Conservation (phyloP, 2,113 vertebrate species). For the Colistium nudipinnis region DNA sequence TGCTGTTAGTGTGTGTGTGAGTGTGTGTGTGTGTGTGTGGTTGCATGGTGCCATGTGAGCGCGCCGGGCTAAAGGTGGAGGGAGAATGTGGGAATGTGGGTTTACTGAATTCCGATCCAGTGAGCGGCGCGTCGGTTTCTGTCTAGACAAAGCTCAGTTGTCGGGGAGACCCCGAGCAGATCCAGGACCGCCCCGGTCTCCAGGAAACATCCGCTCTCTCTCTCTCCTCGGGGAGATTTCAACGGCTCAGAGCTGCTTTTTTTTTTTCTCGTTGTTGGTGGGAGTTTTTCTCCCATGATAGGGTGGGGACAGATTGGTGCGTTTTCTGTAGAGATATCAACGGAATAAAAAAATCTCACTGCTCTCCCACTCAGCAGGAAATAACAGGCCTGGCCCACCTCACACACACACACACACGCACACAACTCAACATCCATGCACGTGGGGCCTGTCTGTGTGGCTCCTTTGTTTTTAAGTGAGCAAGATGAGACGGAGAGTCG, state of each 20-base stretch:
- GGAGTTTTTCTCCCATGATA: conserved; percentile 72
- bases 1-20: no score
- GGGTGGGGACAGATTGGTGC: conserved; percentile 61
- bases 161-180: conserved; percentile 63
- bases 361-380: conserved; percentile 62
- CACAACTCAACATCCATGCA: not conserved
- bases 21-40: no score
- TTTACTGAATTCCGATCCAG: conserved; percentile 74
- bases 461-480: conserved; percentile 45
- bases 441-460: conserved; percentile 21
- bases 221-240: conserved; percentile 59
- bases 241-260: conserved; percentile 31
- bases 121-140: conserved; percentile 73
- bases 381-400: conserved; percentile 41
- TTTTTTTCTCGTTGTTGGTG: conserved; percentile 28
- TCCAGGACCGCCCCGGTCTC: conserved; percentile 61
- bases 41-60: conserved; percentile 51
- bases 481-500: conserved; percentile 49
- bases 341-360: conserved; percentile 31
- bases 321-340: conserved; percentile 48
- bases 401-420: conserved; percentile 20
- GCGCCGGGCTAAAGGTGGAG: conserved; percentile 62
- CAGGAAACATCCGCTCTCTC: conserved; percentile 65
- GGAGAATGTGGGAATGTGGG: conserved; percentile 67
- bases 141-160: conserved; percentile 79